Base-by-base conservation (phyloP, 2,888 invertebrate species). In the Mythimna pallens region DNA sequence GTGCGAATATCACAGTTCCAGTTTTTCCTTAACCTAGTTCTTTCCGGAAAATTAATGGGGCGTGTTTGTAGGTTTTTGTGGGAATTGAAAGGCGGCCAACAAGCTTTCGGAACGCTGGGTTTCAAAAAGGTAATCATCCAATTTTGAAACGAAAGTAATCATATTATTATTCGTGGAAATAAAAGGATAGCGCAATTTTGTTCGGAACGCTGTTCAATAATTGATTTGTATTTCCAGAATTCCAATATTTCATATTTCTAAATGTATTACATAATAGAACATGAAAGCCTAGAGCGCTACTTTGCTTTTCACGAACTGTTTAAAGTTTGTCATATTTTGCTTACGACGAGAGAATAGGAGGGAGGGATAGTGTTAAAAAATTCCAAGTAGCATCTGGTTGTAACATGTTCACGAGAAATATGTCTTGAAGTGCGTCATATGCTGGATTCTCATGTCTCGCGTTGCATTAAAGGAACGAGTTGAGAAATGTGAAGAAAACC, bases 201-300 rank as follows among this genome's bases (percentile, higher is more conserved):
- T 65, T 57, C 30, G n/a, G 55, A 73, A 66, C 43, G 30, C 7
- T 65, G 66, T 70, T 71, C 61, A 65, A 70, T 70, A 70, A 70
- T 65, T 76, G 58, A 71, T 82, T 81, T 73, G 68, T 69, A 71
- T 70, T 59, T 52, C 22, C 58, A 30, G 63, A 70, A 52, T 55
- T 54, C 25, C 12, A 52, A 59, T 57, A 64, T 36, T 70, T 59
- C 57, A 65, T 63, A 40, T 63, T 25, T 73, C 47, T 52, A 68
- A 77, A 68, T 65, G 54, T 65, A 61, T 57, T 77, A 54, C 54
- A n/a, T 63, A 54, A 75, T 80, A 81, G 81, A 85, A 80, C 57
- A 80, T 80, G 73, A 78, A 83, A 84, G 83, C 83, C 84, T 73
- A 70, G 81, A 86, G 82, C 80, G 66, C 80, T 85, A 86, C 86